These are phyloP conservation scores for Tringa solitaria DNA, from an alignment of 2,113 vertebrate species.

Conservation along the genomic window DNA sequence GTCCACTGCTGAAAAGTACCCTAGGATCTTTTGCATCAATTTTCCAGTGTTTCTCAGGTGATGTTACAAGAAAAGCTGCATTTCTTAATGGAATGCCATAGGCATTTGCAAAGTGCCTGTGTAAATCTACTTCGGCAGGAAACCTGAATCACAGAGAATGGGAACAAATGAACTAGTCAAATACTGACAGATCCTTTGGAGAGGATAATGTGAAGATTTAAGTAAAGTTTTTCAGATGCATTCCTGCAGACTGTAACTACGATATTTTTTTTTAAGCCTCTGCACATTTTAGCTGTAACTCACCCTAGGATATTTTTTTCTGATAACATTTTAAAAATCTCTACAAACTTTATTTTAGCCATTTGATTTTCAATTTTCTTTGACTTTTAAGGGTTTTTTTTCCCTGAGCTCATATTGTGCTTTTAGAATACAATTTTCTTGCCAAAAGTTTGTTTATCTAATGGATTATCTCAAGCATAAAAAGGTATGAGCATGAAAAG, in stretches of 20 bases:
- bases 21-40: neutral
- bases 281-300: neutral
- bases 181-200: neutral
- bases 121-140: neutral
- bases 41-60: neutral
- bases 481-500: neutral
- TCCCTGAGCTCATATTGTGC: neutral
- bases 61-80: neutral
- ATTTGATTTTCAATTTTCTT: neutral
- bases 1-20: neutral
- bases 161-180: neutral
- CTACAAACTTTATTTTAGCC: constrained; percentile 10
- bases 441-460: neutral
- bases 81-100: neutral
- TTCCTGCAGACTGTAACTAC: neutral
- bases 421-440: neutral
- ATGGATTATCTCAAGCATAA: neutral
- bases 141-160: neutral
- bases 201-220: neutral
- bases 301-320: neutral
- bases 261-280: neutral
- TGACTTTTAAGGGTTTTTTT: neutral
- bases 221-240: neutral
- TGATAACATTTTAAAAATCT: neutral
- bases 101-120: neutral